Percentiles rank a stretch among this genome's conserved stretches.
Conservation (phyloP, 2,113 vertebrate genomes). For the Addax nasomaculatus region DNA sequence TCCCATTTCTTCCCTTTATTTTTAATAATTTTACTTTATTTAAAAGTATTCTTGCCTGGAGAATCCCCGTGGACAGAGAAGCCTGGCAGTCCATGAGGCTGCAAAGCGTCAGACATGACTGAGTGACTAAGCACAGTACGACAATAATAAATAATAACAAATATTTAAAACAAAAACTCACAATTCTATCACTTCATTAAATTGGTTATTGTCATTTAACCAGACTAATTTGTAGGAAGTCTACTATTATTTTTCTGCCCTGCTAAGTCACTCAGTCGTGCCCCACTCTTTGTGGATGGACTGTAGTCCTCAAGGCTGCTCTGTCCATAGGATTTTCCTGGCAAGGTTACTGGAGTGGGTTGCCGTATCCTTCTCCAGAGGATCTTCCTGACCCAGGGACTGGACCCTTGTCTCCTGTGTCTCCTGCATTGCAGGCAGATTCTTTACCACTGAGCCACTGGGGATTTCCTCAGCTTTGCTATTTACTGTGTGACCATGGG, state of each 20-base stretch:
- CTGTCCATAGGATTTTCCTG: neutral
- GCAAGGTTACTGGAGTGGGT: neutral
- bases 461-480: neutral
- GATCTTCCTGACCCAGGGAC: neutral
- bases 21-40: neutral
- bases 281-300: neutral
- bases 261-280: neutral
- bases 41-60: neutral
- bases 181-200: neutral
- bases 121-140: accelerated
- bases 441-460: neutral
- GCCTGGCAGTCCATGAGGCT: neutral
- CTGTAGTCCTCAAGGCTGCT: neutral
- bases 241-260: neutral
- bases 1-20: neutral
- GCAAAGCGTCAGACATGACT: neutral
- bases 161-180: neutral
- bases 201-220: neutral
- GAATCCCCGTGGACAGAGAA: neutral
- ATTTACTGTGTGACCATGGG: neutral
- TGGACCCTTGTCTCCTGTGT: neutral
- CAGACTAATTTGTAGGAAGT: neutral
- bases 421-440: neutral
- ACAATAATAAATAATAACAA: neutral
- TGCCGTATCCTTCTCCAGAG: neutral